These are phyloP conservation scores for Lepidonotus clava DNA, from an alignment of 2,888 invertebrate genomes.

Conservation along the genomic window DNA sequence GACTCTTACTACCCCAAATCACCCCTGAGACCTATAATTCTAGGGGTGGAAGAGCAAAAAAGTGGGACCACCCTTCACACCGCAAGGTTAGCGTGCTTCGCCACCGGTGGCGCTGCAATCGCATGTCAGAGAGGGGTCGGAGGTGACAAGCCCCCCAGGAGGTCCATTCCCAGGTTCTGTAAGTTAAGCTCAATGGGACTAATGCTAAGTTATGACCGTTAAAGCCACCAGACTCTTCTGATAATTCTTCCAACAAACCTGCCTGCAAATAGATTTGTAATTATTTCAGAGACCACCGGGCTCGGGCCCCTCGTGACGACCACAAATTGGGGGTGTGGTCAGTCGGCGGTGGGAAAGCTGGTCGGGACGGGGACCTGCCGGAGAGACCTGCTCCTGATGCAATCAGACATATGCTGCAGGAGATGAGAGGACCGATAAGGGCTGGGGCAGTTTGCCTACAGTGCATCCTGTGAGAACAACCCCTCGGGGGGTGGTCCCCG, in stretches of 20 bases:
- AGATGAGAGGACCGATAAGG: constrained; percentile 23
- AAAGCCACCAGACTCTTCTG: not conserved
- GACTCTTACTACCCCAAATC: not conserved
- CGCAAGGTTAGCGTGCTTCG: not conserved
- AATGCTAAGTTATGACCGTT: constrained; percentile 6
- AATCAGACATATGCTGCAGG: constrained; percentile 23
- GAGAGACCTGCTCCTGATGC: not conserved
- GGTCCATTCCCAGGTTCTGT: constrained; percentile 2
- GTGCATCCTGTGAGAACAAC: too few relatives aligned
- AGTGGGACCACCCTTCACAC: not conserved
- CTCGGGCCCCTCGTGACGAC: not conserved
- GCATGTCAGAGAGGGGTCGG: constrained; percentile 4
- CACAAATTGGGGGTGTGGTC: not conserved
- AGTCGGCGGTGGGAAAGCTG: not conserved
- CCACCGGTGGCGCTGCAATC: constrained; percentile 5
- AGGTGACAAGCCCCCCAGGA: constrained; percentile 14
- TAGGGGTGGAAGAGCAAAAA: not conserved
- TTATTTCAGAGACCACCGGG: too few relatives aligned
- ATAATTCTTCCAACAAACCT: not conserved
- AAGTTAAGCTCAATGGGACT: constrained; percentile 12
- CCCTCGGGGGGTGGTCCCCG: too few relatives aligned
- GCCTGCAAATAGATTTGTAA: constrained; percentile 28
- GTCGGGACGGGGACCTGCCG: not conserved
- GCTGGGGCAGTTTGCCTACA: too few relatives aligned
- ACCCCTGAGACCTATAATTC: not conserved